Conservation (phyloP, 2,113 vertebrate species). For the Neolamprologus longior region DNA sequence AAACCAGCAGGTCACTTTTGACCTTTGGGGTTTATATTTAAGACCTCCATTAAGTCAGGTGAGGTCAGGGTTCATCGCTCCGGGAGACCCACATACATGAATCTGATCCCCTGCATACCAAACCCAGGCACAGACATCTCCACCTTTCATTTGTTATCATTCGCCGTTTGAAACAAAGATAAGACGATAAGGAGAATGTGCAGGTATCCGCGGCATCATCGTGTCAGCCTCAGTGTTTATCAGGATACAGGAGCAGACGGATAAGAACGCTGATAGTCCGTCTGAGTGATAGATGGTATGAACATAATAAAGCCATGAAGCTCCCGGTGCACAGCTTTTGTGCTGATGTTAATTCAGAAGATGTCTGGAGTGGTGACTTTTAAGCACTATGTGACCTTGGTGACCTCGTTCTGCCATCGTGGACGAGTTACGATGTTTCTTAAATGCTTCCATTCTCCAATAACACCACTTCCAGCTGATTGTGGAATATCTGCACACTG, state of each 20-base stretch:
- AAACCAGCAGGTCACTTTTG: not conserved
- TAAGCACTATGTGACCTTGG: fast-evolving
- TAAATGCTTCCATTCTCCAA: not conserved
- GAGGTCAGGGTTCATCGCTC: not conserved
- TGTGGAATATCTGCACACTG: not conserved
- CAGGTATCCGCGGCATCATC: fast-evolving
- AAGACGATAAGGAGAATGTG: fast-evolving
- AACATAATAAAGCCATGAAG: not conserved
- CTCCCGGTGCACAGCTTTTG: not conserved
- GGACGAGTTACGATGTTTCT: not conserved
- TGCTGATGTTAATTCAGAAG: not conserved
- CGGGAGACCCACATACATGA: fast-evolving
- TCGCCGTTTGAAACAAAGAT: not conserved
- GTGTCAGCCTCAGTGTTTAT: not conserved
- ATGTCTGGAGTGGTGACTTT: not conserved
- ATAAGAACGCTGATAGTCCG: fast-evolving
- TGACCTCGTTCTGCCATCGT: not conserved
- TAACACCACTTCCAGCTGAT: not conserved
- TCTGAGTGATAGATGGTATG: fast-evolving
- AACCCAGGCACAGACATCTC: not conserved
- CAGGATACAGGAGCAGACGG: fast-evolving
- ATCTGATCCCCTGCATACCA: not conserved
- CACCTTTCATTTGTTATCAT: not conserved
- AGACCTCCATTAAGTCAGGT: not conserved
- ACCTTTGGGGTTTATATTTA: not conserved